Percentiles rank a stretch among this genome's conserved stretches.
Conservation (phyloP, 1,140 invertebrate species). For the Dreissena polymorpha region DNA sequence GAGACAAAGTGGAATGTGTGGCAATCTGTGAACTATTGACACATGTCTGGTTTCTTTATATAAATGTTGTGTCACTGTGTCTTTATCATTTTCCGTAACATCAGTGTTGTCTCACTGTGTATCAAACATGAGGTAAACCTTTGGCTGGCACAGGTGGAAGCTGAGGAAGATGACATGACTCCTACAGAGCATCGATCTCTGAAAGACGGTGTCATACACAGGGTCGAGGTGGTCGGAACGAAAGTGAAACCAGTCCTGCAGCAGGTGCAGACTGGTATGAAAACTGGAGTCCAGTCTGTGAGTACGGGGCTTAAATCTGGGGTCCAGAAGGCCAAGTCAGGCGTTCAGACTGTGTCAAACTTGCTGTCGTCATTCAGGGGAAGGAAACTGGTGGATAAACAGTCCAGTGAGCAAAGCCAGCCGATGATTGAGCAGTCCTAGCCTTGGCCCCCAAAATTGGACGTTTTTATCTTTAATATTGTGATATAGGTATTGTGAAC, state of each 20-base stretch:
- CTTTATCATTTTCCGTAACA: background rate
- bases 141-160: conserved; percentile 9
- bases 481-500: conserved; percentile 1
- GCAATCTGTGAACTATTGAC: no score
- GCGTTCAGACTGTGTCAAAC: conserved; percentile 65
- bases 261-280: conserved; percentile 63
- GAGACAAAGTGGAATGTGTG: no score
- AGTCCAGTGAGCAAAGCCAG: background rate
- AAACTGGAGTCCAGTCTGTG: conserved; percentile 62
- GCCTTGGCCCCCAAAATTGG: background rate
- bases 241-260: conserved; percentile 50
- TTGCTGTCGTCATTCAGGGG: conserved; percentile 64
- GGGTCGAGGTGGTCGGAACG: conserved; percentile 34
- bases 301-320: conserved; percentile 61
- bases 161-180: background rate
- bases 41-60: no score
- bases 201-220: conserved; percentile 35
- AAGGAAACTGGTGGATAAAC: conserved; percentile 41
- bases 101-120: conserved; percentile 1
- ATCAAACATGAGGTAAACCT: conserved; percentile 13
- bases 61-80: no score
- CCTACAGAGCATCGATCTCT: conserved; percentile 20
- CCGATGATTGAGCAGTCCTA: background rate
- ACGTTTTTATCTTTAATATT: background rate
- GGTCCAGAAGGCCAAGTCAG: conserved; percentile 55